phyloP scores from a whole-genome alignment of 30 jellyfish, hydroid and myxozoan species.

The Pseudorhiza aurosa region DNA sequence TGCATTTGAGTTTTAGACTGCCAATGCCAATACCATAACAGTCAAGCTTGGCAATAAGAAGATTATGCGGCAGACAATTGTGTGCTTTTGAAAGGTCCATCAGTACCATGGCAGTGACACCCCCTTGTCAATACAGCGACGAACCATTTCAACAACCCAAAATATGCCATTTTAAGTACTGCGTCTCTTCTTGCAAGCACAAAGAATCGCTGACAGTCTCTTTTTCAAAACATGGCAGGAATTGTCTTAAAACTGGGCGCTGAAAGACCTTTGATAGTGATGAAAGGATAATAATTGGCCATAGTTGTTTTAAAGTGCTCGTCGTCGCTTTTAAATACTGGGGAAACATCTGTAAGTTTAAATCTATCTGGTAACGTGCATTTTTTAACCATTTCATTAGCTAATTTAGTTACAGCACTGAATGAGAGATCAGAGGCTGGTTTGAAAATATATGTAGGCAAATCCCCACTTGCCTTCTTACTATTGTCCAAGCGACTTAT shows the following conservation, averaged over 20 bases:
- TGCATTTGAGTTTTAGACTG: not conserved
- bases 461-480: slow-evolving; percentile 58
- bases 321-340: too few relatives aligned
- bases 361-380: slow-evolving; percentile 42
- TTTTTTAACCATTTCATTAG: slow-evolving; percentile 32
- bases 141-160: not conserved
- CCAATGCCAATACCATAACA: not conserved
- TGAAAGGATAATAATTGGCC: too few relatives aligned
- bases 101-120: slow-evolving; percentile 2
- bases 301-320: too few relatives aligned
- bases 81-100: slow-evolving; percentile 10
- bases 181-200: slow-evolving; percentile 2
- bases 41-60: not conserved
- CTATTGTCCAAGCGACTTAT: slow-evolving; percentile 23
- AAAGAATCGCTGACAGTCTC: slow-evolving; percentile 1
- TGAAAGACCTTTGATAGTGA: not conserved
- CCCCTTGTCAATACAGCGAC: slow-evolving; percentile 22
- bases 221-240: not conserved
- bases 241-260: not conserved
- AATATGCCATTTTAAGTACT: not conserved
- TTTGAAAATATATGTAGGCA: slow-evolving; percentile 34
- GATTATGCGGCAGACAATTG: not conserved
- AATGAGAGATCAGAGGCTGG: slow-evolving; percentile 9
- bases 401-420: slow-evolving; percentile 23
- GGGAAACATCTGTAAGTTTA: slow-evolving; percentile 37